Percentiles rank a stretch among this genome's conserved stretches.
Evolutionary conservation across 92 coral and sea anemone species (phyloP).

Genomic region (Palythoa heliodiscus): DNA sequence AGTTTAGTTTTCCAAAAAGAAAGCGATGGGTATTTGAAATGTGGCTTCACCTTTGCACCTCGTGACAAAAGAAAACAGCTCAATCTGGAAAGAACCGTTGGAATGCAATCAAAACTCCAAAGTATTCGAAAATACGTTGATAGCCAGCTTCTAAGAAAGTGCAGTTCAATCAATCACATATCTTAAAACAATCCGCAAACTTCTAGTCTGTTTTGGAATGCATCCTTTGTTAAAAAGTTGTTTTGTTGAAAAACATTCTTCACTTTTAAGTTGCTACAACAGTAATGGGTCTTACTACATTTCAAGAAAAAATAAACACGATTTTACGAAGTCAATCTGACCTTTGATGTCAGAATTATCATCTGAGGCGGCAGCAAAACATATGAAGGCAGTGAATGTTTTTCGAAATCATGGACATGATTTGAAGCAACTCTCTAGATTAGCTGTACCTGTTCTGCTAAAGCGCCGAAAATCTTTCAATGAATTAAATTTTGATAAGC

Average conservation of each 20-base stretch:
- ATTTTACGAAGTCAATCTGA: neutral
- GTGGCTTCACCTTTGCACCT: neutral
- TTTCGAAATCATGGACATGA: neutral
- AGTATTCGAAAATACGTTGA: slow-evolving; percentile 40
- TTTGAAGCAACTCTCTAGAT: neutral
- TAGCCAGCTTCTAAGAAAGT: neutral
- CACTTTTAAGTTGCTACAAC: slow-evolving; percentile 11
- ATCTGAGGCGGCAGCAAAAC: no score
- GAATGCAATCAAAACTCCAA: slow-evolving; percentile 30
- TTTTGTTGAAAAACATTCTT: slow-evolving; percentile 29
- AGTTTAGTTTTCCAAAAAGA: neutral
- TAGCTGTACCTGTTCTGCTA: neutral
- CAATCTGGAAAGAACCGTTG: neutral
- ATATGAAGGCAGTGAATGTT: neutral
- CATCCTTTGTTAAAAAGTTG: neutral
- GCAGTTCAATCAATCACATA: neutral
- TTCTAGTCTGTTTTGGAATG: slow-evolving; percentile 1
- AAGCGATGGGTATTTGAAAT: neutral
- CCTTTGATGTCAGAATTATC: neutral
- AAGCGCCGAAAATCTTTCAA: neutral
- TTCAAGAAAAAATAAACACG: slow-evolving; percentile 12
- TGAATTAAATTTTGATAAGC: neutral
- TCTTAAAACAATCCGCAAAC: neutral
- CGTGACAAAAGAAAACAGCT: neutral
- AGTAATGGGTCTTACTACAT: neutral